Evolutionary conservation across 1,140 invertebrate genomes (phyloP).

Genomic region (Thrips palmi): DNA sequence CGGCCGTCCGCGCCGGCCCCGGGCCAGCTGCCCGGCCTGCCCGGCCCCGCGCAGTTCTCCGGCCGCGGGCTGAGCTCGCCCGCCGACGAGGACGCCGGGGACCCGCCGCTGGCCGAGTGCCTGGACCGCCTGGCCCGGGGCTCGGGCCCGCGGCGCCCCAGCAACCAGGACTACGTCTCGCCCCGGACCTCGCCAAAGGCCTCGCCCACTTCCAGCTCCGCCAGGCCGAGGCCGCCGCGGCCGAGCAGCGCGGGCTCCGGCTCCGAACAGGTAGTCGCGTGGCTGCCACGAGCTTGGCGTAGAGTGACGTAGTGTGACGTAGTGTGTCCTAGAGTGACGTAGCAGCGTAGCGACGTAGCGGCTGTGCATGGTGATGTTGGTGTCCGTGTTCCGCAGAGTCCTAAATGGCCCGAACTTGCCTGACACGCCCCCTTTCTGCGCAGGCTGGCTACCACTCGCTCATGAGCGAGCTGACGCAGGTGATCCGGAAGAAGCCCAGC

Average conservation of each 20-base stretch:
- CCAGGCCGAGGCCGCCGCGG: slow-evolving; percentile 19
- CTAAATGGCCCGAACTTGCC: background rate
- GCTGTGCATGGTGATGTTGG: slow-evolving; percentile 28
- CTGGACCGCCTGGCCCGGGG: slow-evolving; percentile 25
- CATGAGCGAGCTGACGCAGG: slow-evolving; percentile 20
- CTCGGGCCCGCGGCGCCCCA: slow-evolving; percentile 21
- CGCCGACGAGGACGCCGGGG: slow-evolving; percentile 20
- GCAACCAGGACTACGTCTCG: slow-evolving; percentile 19
- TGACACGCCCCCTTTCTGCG: slow-evolving; percentile 3
- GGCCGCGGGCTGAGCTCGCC: too few relatives aligned
- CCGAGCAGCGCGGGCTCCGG: slow-evolving; percentile 17
- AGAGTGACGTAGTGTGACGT: background rate
- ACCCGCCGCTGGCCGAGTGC: slow-evolving; percentile 25
- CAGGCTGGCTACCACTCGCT: slow-evolving; percentile 18
- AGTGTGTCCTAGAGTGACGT: slow-evolving; percentile 3
- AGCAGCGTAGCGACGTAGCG: slow-evolving; percentile 9
- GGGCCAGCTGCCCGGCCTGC: slow-evolving; percentile 27
- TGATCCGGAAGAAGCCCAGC: slow-evolving; percentile 12
- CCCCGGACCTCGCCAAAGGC: slow-evolving; percentile 6
- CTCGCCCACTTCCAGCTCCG: slow-evolving; percentile 15
- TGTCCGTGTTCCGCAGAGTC: slow-evolving; percentile 11
- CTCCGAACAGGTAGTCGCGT: slow-evolving; percentile 17
- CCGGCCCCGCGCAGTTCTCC: too few relatives aligned
- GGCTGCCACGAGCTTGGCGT: too few relatives aligned
- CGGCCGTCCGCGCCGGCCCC: slow-evolving; percentile 23